Evolutionary conservation across 1,140 invertebrate species (phyloP).

Genomic region (Leptoteleia sp.): DNA sequence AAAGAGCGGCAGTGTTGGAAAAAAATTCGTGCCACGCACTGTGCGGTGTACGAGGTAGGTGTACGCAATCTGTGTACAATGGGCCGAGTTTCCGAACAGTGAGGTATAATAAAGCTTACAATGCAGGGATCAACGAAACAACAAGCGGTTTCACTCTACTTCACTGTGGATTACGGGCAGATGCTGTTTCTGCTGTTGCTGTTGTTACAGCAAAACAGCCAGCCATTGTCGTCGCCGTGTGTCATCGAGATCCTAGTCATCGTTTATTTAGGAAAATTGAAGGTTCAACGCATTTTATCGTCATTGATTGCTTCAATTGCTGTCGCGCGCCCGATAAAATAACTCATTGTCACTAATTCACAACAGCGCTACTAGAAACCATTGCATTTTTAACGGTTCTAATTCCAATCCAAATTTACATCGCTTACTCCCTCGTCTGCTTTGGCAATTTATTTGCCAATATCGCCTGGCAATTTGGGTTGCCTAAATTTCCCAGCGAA

Average conservation of each 20-base stretch:
- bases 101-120: slow-evolving; percentile 71
- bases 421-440: too few relatives aligned
- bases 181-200: slow-evolving; percentile 72
- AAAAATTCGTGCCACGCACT: slow-evolving; percentile 58
- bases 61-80: slow-evolving; percentile 74
- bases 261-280: slow-evolving; percentile 62
- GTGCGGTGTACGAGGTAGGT: slow-evolving; percentile 61
- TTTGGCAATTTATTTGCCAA: too few relatives aligned
- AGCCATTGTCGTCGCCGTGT: slow-evolving; percentile 75
- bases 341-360: slow-evolving; percentile 40
- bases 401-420: too few relatives aligned
- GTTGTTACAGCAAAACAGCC: slow-evolving; percentile 64
- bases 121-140: slow-evolving; percentile 79
- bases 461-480: too few relatives aligned
- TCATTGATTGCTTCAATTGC: slow-evolving; percentile 65
- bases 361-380: slow-evolving; percentile 15
- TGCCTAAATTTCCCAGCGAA: too few relatives aligned
- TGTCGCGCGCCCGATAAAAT: slow-evolving; percentile 55
- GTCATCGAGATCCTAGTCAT: slow-evolving; percentile 51
- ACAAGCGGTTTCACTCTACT: slow-evolving; percentile 77
- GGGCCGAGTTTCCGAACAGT: slow-evolving; percentile 70
- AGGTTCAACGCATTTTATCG: slow-evolving; percentile 61
- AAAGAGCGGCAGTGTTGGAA: slow-evolving; percentile 62
- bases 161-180: slow-evolving; percentile 78
- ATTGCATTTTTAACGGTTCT: too few relatives aligned